A percentile compares a stretch with the other conserved stretches of the same genome.
phyloP scores from a whole-genome alignment of 1,140 invertebrate species.

The Panagrolaimus sp. region DNA sequence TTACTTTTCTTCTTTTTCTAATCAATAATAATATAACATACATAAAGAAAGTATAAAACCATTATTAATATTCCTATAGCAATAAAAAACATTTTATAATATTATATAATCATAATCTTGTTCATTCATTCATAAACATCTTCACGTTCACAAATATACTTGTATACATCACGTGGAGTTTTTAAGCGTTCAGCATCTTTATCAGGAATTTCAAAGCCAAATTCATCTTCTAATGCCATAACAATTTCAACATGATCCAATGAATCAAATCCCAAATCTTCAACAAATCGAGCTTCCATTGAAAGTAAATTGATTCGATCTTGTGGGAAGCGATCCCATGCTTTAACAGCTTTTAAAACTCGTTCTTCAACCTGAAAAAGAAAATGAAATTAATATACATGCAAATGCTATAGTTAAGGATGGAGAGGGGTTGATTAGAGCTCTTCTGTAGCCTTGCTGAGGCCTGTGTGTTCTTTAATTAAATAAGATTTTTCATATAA shows the following conservation, averaged over 20 bases:
- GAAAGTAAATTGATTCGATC: slow-evolving; percentile 57
- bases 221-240: slow-evolving; percentile 99
- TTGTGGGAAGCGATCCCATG: slow-evolving; percentile 55
- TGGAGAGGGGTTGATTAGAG: too few species aligned
- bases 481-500: too few species aligned
- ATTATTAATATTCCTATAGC: too few species aligned
- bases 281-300: slow-evolving; percentile 87
- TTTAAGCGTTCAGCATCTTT: slow-evolving; percentile 86
- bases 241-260: slow-evolving; percentile 95
- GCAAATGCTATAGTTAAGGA: too few species aligned
- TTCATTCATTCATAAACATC: slow-evolving; percentile 86
- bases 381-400: background rate
- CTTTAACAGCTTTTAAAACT: slow-evolving; percentile 52
- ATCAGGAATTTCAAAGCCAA: slow-evolving; percentile 99
- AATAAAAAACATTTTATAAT: too few species aligned
- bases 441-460: too few species aligned
- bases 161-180: slow-evolving; percentile 80
- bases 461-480: too few species aligned
- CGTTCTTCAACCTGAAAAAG: slow-evolving; percentile 49
- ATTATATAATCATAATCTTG: too few species aligned
- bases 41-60: too few species aligned
- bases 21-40: too few species aligned
- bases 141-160: slow-evolving; percentile 86
- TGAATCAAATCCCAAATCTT: slow-evolving; percentile 92
- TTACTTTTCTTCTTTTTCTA: too few species aligned